Base-by-base conservation (phyloP, 2,888 invertebrate species). In the Frankliniella fusca region DNA sequence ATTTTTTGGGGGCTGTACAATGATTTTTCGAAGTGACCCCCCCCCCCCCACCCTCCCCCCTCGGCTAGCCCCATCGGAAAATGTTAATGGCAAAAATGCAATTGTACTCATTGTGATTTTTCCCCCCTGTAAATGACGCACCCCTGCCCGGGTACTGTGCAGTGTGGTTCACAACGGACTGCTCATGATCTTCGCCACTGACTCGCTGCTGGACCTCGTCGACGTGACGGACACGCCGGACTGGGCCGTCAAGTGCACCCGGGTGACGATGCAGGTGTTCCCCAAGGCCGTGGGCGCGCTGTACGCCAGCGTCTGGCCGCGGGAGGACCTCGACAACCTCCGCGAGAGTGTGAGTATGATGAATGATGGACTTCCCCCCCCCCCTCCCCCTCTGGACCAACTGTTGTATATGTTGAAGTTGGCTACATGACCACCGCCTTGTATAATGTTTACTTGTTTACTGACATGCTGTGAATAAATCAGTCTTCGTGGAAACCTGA, bases 161-260 rank as follows among this genome's bases (percentile, higher is more conserved):
- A 90, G 90, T 86, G 87, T 89, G 83, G 87, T 90, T 82, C 89
- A 90, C 86, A 90, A 90, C 84, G 88, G 89, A 27, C 85, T 90
- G 84, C 85, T 90, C 83, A 86, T 90, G 81, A 85, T 90, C 80
- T 90, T 89, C 85, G 89, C 89, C 50, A 86, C 88, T 81, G 90
- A 90, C 84, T 88, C 88, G 81, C 86, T 90, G 65, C 87, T 88
- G 84, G 89, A 89, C 84, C 87, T 90, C 80, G 87, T 88, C 20
- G 89, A 89, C 84, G 87, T 87, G 81, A 88, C 88, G 65, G 87
- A 87, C 27, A 82, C 84, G 38, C 80, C 83, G 15, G 81, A 84
- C 80, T 87, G 88, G 87, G 86, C 86, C 48, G 85, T 85, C 50
- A 88, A 88, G 83, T 89, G 89, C 84, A 87, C 87, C 82, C 87